Conservation (phyloP, 2,888 invertebrate species). For the Steinernema scapterisci region DNA sequence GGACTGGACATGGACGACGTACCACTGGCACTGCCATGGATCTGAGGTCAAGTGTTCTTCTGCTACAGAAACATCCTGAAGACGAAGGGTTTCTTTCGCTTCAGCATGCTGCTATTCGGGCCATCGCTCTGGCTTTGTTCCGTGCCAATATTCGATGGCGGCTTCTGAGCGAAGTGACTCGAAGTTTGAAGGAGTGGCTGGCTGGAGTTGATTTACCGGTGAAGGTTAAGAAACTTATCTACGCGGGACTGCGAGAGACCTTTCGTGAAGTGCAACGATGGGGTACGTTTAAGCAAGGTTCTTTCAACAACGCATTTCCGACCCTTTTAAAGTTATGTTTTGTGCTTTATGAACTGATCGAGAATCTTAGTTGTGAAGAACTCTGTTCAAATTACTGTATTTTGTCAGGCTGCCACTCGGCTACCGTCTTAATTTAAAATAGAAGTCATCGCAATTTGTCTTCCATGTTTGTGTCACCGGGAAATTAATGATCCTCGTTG, state of each 20-base stretch:
- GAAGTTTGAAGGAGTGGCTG: conserved; percentile 39
- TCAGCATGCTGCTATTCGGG: conserved; percentile 36
- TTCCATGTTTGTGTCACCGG: neutral
- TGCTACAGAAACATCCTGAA: conserved; percentile 3
- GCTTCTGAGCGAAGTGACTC: conserved; percentile 37
- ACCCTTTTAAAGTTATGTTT: too few species aligned
- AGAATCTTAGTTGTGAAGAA: too few species aligned
- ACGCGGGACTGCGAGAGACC: conserved; percentile 39
- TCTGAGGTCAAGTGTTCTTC: conserved; percentile 15
- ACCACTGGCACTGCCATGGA: neutral
- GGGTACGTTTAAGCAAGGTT: too few species aligned
- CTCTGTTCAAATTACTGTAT: too few species aligned
- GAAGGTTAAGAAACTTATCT: conserved; percentile 33
- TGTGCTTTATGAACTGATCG: too few species aligned
- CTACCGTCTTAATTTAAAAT: too few species aligned
- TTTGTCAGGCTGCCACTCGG: too few species aligned
- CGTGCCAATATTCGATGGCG: conserved; percentile 45
- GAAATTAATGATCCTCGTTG: conserved; percentile 21
- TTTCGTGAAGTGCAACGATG: conserved; percentile 42
- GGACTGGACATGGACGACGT: conserved; percentile 17
- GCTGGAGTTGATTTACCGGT: conserved; percentile 35
- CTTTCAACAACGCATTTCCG: too few species aligned
- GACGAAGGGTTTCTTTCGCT: neutral
- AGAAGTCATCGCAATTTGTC: neutral
- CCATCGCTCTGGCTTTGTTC: conserved; percentile 37